Percentiles rank a stretch among this genome's conserved stretches.
These are phyloP conservation scores for Apamea epomidion DNA, from an alignment of 2,888 invertebrate species.

Conservation along the genomic window DNA sequence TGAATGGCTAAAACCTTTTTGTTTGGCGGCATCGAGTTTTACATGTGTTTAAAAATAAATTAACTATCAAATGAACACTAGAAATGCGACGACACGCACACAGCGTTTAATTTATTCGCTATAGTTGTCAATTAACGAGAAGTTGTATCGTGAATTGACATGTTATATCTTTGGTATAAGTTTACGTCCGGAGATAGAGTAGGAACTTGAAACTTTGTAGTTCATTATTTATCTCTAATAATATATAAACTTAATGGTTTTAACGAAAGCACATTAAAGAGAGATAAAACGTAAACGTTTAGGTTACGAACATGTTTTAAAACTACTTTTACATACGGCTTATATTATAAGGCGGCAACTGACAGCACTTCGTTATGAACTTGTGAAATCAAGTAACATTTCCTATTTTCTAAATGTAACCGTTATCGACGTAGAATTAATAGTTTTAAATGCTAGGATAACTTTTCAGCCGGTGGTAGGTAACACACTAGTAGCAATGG, in stretches of 20 bases:
- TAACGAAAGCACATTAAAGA: slow-evolving; percentile 30
- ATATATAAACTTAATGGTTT: slow-evolving; percentile 17
- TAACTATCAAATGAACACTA: slow-evolving; percentile 68
- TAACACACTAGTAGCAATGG: background rate
- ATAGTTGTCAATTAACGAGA: slow-evolving; percentile 65
- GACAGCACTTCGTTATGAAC: background rate
- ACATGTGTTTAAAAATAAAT: slow-evolving; percentile 71
- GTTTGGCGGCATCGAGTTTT: slow-evolving; percentile 60
- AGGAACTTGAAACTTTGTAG: slow-evolving; percentile 8
- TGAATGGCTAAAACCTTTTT: slow-evolving; percentile 67
- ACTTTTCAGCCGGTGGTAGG: background rate
- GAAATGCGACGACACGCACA: slow-evolving; percentile 62
- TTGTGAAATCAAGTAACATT: slow-evolving; percentile 12
- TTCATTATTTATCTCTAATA: slow-evolving; percentile 28
- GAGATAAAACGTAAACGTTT: slow-evolving; percentile 28
- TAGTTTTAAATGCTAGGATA: background rate
- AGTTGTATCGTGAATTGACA: slow-evolving; percentile 45
- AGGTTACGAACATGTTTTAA: slow-evolving; percentile 14
- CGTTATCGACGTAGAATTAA: background rate
- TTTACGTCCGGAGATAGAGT: slow-evolving; percentile 23
- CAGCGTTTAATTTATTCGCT: slow-evolving; percentile 59
- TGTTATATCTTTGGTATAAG: slow-evolving; percentile 41
- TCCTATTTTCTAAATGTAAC: slow-evolving; percentile 22
- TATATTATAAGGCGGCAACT: slow-evolving; percentile 13
- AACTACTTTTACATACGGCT: slow-evolving; percentile 18